Base-by-base conservation (phyloP, 2,888 invertebrate genomes). In the Drosophila mulleri region DNA sequence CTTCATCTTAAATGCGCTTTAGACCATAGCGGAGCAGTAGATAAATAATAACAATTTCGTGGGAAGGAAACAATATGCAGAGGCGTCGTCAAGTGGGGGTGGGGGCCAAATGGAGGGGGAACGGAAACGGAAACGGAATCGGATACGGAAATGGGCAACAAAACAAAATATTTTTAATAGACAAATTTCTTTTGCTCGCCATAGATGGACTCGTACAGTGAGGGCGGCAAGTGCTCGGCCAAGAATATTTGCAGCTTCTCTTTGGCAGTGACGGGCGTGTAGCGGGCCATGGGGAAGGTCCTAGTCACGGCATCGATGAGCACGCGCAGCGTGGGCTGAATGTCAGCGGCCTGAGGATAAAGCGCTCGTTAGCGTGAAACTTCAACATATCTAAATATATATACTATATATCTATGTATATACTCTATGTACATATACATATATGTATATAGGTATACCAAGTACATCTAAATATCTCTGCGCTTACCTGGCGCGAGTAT, bases 271-370 rank as follows among this genome's bases (percentile, higher is more conserved):
- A 97, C 96, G 2, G 97, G 97, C 4, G 97, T 97, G 93, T 97
- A 97, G 93, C 96, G 96, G 26, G 95, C 94, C 93, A 97, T 94
- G 23, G 97, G 97, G 94, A 97, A 97, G 63, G 97, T 96, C 89
- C 97, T 95, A 56, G 95, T 95, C 53, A 96, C 95, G 63, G 96
- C 95, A 91, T 97, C 97, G 71, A 95, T 95, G 77, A 97, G 94
- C 35, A 97, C 95, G 72, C 96, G 95, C 58, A 96, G 94, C 76
- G 97, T 96, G 44, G 96, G 95, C 68, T 95, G 95, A 89, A 97
- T 93, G 92, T 97, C 97, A 32, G 95, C 95, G 81, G 96, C 95
- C 96, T 96, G 92, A 35, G 88, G 59, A 72, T 48, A 47, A 59
- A 70, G 45, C 7, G 39, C 52, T 61, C 65, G 45, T 75, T 75